These are phyloP conservation scores for Opisthograptis luteolata DNA, from an alignment of 2,888 invertebrate genomes.

Conservation along the genomic window DNA sequence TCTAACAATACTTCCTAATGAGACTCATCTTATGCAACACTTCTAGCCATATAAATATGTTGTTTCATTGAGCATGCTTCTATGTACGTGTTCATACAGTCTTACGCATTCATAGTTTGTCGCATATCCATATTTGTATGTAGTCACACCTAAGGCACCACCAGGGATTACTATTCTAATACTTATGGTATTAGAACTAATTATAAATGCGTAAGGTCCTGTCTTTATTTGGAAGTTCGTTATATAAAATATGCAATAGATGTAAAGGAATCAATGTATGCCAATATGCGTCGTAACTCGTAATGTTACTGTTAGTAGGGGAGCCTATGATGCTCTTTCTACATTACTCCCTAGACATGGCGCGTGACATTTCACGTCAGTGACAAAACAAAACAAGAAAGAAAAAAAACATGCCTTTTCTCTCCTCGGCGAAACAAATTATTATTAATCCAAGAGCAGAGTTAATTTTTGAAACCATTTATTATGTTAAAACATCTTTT, in stretches of 20 bases:
- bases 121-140: constrained; percentile 23
- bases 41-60: constrained; percentile 32
- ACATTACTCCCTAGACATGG: no score
- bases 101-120: constrained; percentile 29
- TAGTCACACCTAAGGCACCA: constrained; percentile 22
- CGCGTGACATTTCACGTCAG: no score
- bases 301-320: no score
- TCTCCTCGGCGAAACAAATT: no score
- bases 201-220: constrained; percentile 38
- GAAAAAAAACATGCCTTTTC: no score
- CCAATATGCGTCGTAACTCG: no score
- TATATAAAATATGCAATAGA: constrained; percentile 20
- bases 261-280: not conserved
- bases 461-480: no score
- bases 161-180: constrained; percentile 34
- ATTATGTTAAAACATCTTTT: no score
- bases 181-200: constrained; percentile 44
- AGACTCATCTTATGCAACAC: constrained; percentile 7
- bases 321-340: no score
- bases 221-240: constrained; percentile 23
- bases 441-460: no score
- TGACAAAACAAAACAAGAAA: no score
- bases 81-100: constrained; percentile 25
- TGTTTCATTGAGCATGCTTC: constrained; percentile 31
- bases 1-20: constrained; percentile 8